phyloP scores from a whole-genome alignment of 2,113 vertebrate genomes.

The Sialia sialis region DNA sequence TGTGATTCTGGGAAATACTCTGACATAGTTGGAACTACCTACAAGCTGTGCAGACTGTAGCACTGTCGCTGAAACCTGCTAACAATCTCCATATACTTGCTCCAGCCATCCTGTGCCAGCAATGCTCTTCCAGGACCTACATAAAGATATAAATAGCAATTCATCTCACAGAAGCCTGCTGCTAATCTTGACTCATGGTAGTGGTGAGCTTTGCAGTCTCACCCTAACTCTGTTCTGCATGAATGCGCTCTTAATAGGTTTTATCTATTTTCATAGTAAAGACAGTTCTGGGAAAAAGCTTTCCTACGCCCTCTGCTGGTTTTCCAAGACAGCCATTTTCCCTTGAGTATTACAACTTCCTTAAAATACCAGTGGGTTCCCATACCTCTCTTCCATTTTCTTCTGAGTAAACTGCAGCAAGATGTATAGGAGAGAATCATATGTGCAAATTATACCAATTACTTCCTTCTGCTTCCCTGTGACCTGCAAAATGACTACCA shows the following conservation, averaged over 20 bases:
- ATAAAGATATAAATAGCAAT: neutral
- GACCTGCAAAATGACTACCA: neutral
- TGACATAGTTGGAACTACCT: neutral
- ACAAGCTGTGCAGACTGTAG: neutral
- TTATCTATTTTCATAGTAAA: neutral
- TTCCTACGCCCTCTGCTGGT: slow-evolving; percentile 37
- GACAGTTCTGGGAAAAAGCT: neutral
- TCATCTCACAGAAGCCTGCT: neutral
- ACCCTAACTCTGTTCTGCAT: neutral
- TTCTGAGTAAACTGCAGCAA: neutral
- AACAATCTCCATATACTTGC: neutral
- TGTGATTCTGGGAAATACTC: neutral
- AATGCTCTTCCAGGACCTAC: neutral
- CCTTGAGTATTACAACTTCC: neutral
- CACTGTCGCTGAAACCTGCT: neutral
- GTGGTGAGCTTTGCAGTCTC: neutral
- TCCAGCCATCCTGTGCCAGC: neutral
- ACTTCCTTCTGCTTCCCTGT: neutral
- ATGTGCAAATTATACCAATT: neutral
- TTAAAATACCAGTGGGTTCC: neutral
- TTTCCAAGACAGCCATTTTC: neutral
- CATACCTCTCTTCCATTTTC: neutral
- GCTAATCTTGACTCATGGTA: neutral
- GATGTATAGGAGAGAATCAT: neutral
- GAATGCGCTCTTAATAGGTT: neutral